These are phyloP conservation scores for Philotrypesis tridentata DNA, from an alignment of 1,140 invertebrate species.

Conservation along the genomic window DNA sequence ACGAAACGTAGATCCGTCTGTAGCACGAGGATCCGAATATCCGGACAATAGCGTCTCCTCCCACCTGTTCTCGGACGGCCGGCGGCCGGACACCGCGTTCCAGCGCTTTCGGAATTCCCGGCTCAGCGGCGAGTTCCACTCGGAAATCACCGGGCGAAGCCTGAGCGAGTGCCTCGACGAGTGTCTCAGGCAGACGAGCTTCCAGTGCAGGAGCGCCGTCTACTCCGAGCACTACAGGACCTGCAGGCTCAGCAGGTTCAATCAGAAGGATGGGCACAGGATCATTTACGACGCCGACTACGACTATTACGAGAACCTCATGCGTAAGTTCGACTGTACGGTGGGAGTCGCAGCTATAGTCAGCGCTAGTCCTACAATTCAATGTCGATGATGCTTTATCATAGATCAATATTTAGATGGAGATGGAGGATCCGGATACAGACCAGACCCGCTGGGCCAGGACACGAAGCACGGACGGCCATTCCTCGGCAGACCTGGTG, in stretches of 20 bases:
- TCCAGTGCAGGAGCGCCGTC: slow-evolving; percentile 89
- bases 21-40: slow-evolving; percentile 86
- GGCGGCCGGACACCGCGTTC: slow-evolving; percentile 89
- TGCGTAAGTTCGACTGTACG: slow-evolving; percentile 80
- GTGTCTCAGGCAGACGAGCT: slow-evolving; percentile 89
- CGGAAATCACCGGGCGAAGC: slow-evolving; percentile 89
- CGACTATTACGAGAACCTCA: slow-evolving; percentile 93
- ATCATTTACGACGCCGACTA: slow-evolving; percentile 92
- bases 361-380: no score
- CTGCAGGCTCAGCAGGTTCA: slow-evolving; percentile 89
- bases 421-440: slow-evolving; percentile 62
- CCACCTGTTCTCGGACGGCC: slow-evolving; percentile 84
- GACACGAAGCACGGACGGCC: slow-evolving; percentile 74
- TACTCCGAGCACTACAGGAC: slow-evolving; percentile 89
- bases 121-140: slow-evolving; percentile 89
- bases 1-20: slow-evolving; percentile 69
- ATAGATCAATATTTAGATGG: slow-evolving; percentile 70
- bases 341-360: no score
- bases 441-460: slow-evolving; percentile 75
- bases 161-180: slow-evolving; percentile 92
- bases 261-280: slow-evolving; percentile 89
- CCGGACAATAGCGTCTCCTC: slow-evolving; percentile 87
- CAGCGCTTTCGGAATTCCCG: slow-evolving; percentile 90
- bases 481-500: slow-evolving; percentile 70
- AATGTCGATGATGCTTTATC: not conserved